Evolutionary conservation across 1,140 invertebrate species (phyloP), one percentile per base, ranked within the genome.

Genomic region (Vanessa atalanta): DNA sequence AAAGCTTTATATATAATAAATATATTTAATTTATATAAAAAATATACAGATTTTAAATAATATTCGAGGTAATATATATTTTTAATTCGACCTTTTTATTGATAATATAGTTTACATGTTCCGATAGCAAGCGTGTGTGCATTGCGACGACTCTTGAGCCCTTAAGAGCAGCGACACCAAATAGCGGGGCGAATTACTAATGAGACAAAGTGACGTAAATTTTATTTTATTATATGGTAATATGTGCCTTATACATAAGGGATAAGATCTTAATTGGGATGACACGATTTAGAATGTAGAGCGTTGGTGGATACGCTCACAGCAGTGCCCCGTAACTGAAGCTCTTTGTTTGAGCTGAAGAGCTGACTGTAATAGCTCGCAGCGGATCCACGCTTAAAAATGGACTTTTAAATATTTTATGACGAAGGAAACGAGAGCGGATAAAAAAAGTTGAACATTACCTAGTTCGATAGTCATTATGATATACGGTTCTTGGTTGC

Each of bases 361-460:
- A 87, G 90, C 84, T 90, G 87, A 87, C 88, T 91, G 84, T 91
- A 92, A 92, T 89, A 91, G 88, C 88, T 90, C 90, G 86, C 89
- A 88, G 87, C 87, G 85, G 82, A 90, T 90, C 86, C 83, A 76
- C 83, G 87, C 85, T 89, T 89, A 88, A 90, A 92, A 89, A 88
- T 92, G 83, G 79, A 88, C 89, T 90, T 87, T 89, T 89, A 88
- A 90, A 90, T 90, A 90, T 92, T 92, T 87, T 90, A 88, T 88
- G 83, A 87, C 79, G 78, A 71, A 81, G 77, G 76, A 67, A 82
- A 79, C 74, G 71, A 73, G 78, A 73, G 51, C 74, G 83, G 79
- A 83, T 85, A 85, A n/a, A 65, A 83, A 79, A 84, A 79, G 80
- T 82, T 74, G 70, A 69, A 70, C 70, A 73, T 79, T 76, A 73